Evolutionary conservation across 2,888 invertebrate species (phyloP), one percentile per base, ranked within the genome.

Genomic region (Brenthis daphne): DNA sequence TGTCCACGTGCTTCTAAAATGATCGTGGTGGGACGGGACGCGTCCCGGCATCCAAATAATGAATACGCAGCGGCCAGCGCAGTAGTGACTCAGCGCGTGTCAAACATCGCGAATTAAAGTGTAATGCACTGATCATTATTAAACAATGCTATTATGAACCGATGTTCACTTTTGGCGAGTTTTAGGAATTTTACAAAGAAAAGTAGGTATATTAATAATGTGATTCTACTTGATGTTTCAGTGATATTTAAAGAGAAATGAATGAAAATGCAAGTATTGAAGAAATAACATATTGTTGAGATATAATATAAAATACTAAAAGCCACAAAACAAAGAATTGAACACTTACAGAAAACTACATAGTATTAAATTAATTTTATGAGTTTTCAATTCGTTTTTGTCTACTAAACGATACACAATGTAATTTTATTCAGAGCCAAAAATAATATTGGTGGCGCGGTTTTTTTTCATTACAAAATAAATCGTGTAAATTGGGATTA

Each of bases 361-460:
- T n/a, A n/a, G 37, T 43, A 43, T 43, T 43, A 11, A 37, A 43
- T 43, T 43, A 43, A 43, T 43, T 8, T 43, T 11, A 43, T 43
- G 11, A 43, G 11, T 8, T 43, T 43, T 43, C 2, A 43, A 8
- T 43, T 2, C 8, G 11, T 43, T 43, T 33, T 43, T 11, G 33
- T 50, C 50, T 16, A 33, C 29, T 3, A 60, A 50, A 24, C 33
- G 29, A 6, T 29, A 11, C 33, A 6, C 29, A 29, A 50, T 12
- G 11, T 50, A 60, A 64, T 58, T 57, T 50, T 20, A 14, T 29
- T 29, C 29, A 79, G 82, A 84, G 87, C 85, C 85, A 83, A 85
- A 85, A 88, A 85, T 87, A 88, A 70, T 75, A 73, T 79, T 79
- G 79, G 78, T 76, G 77, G 72, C 73, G 77, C 76, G 69, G 29